A percentile compares a stretch with the other conserved stretches of the same genome.
phyloP scores from a whole-genome alignment of 2,113 vertebrate species.

The Lates calcarifer region DNA sequence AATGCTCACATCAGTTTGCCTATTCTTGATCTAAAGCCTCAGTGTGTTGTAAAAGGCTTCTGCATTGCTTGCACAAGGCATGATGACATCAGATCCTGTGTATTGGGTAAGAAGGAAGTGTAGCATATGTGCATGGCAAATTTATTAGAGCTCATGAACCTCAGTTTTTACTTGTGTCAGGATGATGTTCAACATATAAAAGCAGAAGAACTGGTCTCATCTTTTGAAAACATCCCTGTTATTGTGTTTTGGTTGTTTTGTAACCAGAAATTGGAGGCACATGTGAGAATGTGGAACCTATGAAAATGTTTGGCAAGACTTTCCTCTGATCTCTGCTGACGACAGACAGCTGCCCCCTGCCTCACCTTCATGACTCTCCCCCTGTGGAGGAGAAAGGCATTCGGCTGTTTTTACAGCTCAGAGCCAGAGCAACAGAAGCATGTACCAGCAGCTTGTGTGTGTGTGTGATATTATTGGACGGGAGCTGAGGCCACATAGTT shows the following conservation, averaged over 20 bases:
- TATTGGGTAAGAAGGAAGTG: background rate
- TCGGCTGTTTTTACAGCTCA: conserved; percentile 23
- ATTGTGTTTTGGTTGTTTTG: conserved; percentile 19
- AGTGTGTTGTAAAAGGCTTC: background rate
- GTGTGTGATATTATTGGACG: background rate
- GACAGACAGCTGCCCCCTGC: background rate
- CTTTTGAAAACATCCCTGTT: background rate
- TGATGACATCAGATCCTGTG: conserved; percentile 23
- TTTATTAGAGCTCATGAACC: too few relatives aligned
- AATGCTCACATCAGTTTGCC: too few relatives aligned
- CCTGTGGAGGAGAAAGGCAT: background rate
- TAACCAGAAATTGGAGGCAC: background rate
- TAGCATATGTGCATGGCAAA: too few relatives aligned
- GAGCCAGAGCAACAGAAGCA: background rate
- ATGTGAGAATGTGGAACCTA: conserved; percentile 10
- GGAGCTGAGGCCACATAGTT: conserved; percentile 6
- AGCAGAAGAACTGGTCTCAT: background rate
- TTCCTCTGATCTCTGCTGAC: conserved; percentile 12
- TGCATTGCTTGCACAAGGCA: background rate
- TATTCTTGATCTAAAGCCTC: background rate
- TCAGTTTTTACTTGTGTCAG: background rate
- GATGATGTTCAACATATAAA: background rate
- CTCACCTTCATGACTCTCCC: conserved; percentile 2
- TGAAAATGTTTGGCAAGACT: background rate
- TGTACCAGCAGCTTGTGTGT: background rate